Evolutionary conservation across 2,797 vertebrate genomes (phyloP).

Genomic region (Protonibea diacanthus): DNA sequence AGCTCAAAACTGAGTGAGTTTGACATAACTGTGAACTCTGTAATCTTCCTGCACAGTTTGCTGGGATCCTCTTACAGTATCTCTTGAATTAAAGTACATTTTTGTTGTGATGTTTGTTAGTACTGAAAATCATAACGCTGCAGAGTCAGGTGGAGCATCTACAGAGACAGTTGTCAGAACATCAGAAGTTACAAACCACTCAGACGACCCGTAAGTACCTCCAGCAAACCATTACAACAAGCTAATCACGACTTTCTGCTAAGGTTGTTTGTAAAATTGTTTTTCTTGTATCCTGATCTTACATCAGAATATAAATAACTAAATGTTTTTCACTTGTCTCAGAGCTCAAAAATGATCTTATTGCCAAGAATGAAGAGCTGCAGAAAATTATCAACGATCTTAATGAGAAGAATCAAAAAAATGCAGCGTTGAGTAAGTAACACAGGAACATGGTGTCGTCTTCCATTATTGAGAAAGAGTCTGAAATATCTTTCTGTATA

Average conservation of each 20-base stretch:
- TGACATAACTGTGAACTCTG: neutral
- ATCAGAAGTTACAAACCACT: rapidly evolving
- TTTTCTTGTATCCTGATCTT: neutral
- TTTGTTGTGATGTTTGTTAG: slow-evolving; percentile 42
- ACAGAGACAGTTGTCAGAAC: slow-evolving; percentile 19
- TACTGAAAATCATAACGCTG: slow-evolving; percentile 45
- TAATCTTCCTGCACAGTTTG: neutral
- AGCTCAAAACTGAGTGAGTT: slow-evolving; percentile 58
- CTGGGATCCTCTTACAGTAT: neutral
- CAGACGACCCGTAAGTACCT: slow-evolving; percentile 36
- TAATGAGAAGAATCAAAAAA: slow-evolving; percentile 25
- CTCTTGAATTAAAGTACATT: neutral
- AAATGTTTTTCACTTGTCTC: neutral
- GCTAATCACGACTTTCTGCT: neutral
- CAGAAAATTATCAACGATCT: slow-evolving; percentile 28
- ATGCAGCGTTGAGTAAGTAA: slow-evolving; percentile 50
- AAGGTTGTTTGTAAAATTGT: neutral
- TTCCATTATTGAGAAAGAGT: neutral
- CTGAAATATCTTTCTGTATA: neutral
- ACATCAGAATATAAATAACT: neutral
- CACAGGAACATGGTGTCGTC: neutral
- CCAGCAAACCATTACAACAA: neutral
- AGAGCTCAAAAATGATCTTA: slow-evolving; percentile 47
- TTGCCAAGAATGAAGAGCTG: slow-evolving; percentile 7
- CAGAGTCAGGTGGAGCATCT: slow-evolving; percentile 58